Conservation (phyloP, 2,797 vertebrate genomes). For the Platyrinchus mystaceus region DNA sequence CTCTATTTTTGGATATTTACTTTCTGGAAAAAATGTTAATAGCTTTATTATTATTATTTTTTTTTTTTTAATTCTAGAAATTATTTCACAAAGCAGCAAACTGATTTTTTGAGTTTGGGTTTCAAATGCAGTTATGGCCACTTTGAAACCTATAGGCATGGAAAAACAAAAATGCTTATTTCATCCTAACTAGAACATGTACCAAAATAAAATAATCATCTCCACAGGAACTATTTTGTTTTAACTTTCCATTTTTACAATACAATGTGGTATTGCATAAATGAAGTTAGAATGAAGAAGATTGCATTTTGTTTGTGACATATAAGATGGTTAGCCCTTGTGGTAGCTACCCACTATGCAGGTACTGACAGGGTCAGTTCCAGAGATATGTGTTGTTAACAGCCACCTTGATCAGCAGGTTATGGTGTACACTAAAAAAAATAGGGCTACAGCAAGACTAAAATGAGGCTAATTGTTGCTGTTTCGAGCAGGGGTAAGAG, state of each 20-base stretch:
- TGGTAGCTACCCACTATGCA: background rate
- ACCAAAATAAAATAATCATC: background rate
- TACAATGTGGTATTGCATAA: background rate
- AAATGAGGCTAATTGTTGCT: background rate
- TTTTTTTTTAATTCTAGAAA: background rate
- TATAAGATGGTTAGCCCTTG: accelerated
- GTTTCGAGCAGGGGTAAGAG: background rate
- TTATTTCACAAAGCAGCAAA: background rate
- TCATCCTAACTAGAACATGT: background rate
- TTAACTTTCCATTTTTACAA: background rate
- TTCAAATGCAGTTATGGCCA: background rate
- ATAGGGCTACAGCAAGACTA: accelerated
- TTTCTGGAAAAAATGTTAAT: background rate
- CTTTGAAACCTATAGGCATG: background rate
- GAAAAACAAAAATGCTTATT: background rate
- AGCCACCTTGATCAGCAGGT: background rate
- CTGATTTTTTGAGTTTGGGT: background rate
- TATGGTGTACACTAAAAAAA: background rate
- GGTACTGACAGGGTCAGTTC: background rate
- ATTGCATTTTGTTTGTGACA: background rate
- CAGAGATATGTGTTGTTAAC: background rate
- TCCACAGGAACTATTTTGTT: background rate
- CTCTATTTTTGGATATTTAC: background rate
- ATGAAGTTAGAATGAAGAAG: background rate
- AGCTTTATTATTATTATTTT: background rate